These are phyloP conservation scores for Myopa testacea DNA, from an alignment of 2,888 invertebrate genomes.

Conservation along the genomic window DNA sequence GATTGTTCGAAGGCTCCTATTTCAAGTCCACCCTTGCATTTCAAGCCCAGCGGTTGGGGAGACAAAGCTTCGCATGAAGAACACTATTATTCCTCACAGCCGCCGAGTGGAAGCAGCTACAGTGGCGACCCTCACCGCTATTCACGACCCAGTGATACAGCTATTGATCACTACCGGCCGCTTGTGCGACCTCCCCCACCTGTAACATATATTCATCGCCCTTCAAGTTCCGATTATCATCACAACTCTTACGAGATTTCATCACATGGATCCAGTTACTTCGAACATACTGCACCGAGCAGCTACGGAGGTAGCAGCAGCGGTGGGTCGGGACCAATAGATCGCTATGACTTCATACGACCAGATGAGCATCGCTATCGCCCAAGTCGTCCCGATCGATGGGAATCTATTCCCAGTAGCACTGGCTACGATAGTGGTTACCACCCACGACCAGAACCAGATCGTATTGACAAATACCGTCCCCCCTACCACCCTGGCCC, in stretches of 20 bases:
- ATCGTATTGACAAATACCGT: slow-evolving; percentile 59
- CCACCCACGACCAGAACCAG: slow-evolving; percentile 55
- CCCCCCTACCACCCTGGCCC: slow-evolving; percentile 62
- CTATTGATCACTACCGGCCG: slow-evolving; percentile 62
- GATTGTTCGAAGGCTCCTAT: slow-evolving; percentile 63
- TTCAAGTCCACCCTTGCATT: slow-evolving; percentile 58
- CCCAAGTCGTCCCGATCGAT: slow-evolving; percentile 59
- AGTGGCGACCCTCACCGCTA: slow-evolving; percentile 56
- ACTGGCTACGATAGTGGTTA: slow-evolving; percentile 62
- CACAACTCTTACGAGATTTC: slow-evolving; percentile 61
- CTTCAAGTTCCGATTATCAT: slow-evolving; percentile 58
- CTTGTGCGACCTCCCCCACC: slow-evolving; percentile 56
- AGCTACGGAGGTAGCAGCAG: slow-evolving; percentile 58
- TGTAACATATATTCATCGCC: slow-evolving; percentile 60
- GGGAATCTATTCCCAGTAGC: slow-evolving; percentile 64
- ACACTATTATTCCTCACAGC: slow-evolving; percentile 50
- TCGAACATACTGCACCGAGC: slow-evolving; percentile 62
- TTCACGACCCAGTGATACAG: slow-evolving; percentile 57
- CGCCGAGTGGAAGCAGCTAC: slow-evolving; percentile 50
- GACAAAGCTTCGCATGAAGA: slow-evolving; percentile 52
- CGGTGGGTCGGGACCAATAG: slow-evolving; percentile 56
- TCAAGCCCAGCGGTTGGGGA: slow-evolving; percentile 60
- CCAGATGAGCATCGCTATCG: slow-evolving; percentile 56
- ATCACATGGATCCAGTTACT: slow-evolving; percentile 61
- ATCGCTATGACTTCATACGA: slow-evolving; percentile 62